A percentile compares a stretch with the other conserved stretches of the same genome.
Conservation (phyloP, 2,113 vertebrate genomes). For the Ondatra zibethicus region DNA sequence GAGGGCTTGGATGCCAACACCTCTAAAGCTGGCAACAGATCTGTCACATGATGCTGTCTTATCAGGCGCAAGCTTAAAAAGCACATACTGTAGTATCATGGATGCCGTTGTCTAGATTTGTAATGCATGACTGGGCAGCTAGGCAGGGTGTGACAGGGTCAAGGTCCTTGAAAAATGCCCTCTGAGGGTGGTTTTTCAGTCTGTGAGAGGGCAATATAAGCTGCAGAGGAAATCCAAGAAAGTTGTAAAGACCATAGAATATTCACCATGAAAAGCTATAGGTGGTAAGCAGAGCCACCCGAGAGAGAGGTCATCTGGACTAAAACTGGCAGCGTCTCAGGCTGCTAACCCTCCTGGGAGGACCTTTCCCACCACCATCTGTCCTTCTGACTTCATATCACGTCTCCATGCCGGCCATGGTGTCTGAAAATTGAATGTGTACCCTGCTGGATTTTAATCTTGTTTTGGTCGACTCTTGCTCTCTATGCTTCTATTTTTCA, state of each 20-base stretch:
- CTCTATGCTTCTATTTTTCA: not conserved
- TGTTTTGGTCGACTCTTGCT: not conserved
- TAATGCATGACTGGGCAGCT: not conserved
- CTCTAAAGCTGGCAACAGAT: not conserved
- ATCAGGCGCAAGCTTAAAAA: not conserved
- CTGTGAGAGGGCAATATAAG: not conserved
- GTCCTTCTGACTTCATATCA: not conserved
- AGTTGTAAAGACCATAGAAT: not conserved
- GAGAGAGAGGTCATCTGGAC: not conserved
- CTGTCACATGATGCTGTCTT: not conserved
- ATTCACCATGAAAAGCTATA: not conserved
- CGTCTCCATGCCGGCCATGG: not conserved
- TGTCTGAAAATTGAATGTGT: not conserved
- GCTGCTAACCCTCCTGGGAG: not conserved
- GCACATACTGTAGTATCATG: not conserved
- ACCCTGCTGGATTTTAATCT: not conserved
- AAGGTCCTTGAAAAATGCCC: not conserved
- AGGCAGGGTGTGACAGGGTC: not conserved
- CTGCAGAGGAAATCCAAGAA: not conserved
- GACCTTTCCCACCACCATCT: no score
- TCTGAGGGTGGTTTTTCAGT: not conserved
- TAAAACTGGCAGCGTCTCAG: not conserved
- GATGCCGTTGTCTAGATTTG: not conserved
- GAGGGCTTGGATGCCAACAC: not conserved
- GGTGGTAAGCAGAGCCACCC: not conserved